Evolutionary conservation across 2,113 vertebrate genomes (phyloP).

Genomic region (Erythrocercus mccallii): DNA sequence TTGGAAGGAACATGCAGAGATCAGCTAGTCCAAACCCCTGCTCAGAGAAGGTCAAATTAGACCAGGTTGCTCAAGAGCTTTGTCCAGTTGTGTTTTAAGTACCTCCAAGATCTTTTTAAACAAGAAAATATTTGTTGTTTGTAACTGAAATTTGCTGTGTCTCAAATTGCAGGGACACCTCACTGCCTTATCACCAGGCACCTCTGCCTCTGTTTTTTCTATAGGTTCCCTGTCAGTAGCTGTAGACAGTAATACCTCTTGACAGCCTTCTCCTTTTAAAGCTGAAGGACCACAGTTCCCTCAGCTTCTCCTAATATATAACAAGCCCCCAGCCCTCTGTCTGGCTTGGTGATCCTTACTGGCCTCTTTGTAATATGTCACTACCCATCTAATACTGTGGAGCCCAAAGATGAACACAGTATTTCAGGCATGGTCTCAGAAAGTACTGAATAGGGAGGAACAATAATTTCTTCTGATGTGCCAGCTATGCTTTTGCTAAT

Average conservation of each 20-base stretch:
- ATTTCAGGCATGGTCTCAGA: neutral
- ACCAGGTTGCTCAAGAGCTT: neutral
- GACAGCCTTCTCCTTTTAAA: neutral
- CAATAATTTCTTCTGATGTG: neutral
- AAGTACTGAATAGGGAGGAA: neutral
- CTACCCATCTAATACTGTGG: neutral
- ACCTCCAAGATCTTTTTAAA: neutral
- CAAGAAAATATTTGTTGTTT: neutral
- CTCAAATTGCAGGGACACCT: neutral
- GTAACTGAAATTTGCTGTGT: neutral
- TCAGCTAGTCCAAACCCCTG: neutral
- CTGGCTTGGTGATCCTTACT: neutral
- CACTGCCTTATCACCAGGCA: neutral
- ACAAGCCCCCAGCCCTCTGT: neutral
- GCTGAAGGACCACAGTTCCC: neutral
- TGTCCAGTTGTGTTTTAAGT: neutral
- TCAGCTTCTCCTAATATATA: neutral
- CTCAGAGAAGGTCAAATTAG: neutral
- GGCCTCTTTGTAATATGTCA: neutral
- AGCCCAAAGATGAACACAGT: neutral
- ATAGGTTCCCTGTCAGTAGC: neutral
- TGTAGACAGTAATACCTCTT: neutral
- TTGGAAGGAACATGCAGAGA: neutral
- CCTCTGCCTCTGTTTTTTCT: neutral
- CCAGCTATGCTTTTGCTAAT: neutral